Conservation (phyloP, 2,797 vertebrate species). For the Crax fasciolata region DNA sequence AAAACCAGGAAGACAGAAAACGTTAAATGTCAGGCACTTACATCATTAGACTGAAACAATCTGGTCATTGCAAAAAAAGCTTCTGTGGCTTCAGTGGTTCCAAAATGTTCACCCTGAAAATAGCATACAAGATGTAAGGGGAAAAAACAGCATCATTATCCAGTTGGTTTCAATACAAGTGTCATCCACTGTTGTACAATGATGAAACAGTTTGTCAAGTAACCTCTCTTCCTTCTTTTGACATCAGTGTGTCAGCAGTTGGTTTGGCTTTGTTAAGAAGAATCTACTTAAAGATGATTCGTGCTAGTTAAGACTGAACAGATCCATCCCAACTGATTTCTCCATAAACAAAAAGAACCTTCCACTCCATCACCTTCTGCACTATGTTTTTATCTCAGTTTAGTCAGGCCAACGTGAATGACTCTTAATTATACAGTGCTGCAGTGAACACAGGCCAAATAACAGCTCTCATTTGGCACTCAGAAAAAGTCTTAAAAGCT, state of each 20-base stretch:
- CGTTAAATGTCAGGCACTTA: constrained; percentile 75
- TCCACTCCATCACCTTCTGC: background rate
- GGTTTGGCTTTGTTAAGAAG: background rate
- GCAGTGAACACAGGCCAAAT: background rate
- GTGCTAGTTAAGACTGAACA: background rate
- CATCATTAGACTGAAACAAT: constrained; percentile 97
- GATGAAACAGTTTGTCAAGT: rapidly evolving
- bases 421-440: background rate
- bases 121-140: background rate
- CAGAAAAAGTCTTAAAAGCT: background rate
- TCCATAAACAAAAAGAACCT: background rate
- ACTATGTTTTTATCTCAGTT: background rate
- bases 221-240: background rate
- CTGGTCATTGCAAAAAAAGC: constrained; percentile 99
- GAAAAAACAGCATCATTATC: background rate
- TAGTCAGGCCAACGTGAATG: background rate
- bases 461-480: background rate
- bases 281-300: background rate
- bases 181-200: rapidly evolving
- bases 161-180: background rate
- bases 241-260: background rate
- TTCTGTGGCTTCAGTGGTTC: constrained; percentile 96
- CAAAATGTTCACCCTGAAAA: constrained; percentile 94
- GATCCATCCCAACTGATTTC: no score
- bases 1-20: background rate